Evolutionary conservation across 2,888 invertebrate species (phyloP), one percentile per base, ranked within the genome.

Genomic region (Chymomyza fuscimana): DNA sequence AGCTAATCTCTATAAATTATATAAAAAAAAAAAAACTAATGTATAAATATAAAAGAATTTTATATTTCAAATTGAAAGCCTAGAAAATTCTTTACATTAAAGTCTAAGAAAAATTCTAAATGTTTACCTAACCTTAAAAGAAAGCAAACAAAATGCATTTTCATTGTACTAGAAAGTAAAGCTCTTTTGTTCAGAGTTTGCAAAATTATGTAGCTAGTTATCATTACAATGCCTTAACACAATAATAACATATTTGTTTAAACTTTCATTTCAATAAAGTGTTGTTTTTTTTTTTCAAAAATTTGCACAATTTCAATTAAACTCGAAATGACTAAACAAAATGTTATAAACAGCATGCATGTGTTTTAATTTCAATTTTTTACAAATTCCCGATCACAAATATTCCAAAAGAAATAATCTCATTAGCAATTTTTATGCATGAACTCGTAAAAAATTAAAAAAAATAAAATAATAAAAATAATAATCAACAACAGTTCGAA

Each of bases 401-500:
- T 46, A 74, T 54, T 64, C 52, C 29, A 67, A 63, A 51, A 74
- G 51, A 70, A 58, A 63, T 63, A 61, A 62, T 62, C 66, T 58
- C 63, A 63, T 58, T 58, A 25, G 22, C 58, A 25, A 64, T 51
- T 51, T 63, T 65, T 59, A 65, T 36, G 63, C 58, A 59, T 84
- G 69, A 86, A 79, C 76, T 81, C 74, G 78, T 76, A 78, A 77
- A 71, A 63, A 67, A 61, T 5, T 0, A 56, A 1, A 51, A 51
- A 51, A 12, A 54, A 52, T 15, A 19, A 19, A 52, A 52, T 52
- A n/a, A 15, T 54, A 16, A n/a, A 16, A 51, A 51, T 51, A n/a
- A 15, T 54, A 19, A 54, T 54, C 4, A 54, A 5, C 52, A 52
- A 60, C 9, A 66, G 59, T 74, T 78, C 65, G 74, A 69, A 68